Evolutionary conservation across 2,113 vertebrate species (phyloP), one percentile per base, ranked within the genome.

Genomic region (Nothobranchius kuhntae): DNA sequence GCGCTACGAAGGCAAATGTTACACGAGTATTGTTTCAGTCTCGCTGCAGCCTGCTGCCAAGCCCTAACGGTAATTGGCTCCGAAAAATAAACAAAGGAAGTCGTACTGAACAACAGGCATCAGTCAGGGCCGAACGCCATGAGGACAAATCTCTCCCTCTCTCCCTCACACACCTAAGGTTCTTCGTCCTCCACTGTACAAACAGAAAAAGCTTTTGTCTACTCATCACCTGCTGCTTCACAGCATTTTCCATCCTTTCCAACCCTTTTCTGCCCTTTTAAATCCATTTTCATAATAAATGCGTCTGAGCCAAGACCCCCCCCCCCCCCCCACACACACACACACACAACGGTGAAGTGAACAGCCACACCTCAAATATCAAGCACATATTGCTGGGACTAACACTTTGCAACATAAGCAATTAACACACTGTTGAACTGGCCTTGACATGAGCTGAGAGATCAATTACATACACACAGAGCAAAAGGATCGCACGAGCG

Each of bases 391-490:
- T 48, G 61, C 67, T 13, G 60, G 66, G 72, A 71, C 76, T 45
- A 51, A 80, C 69, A 13, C 81, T 76, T 68, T 75, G 85, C 54
- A 82, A 78, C 73, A 78, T 73, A 71, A 73, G 77, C 77, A 81
- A 87, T 85, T 85, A 88, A 76, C 83, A 86, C 78, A 66, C 53
- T 71, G 72, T 55, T 79, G 72, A 81, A 75, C 52, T 7, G 58
- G 83, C 64, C 71, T 81, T 82, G 77, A 85, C 78, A 86, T 73
- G 72, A 81, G 75, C 81, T 13, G 52, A 51, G 68, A 68, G 79
- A 80, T 83, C 79, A 76, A 72, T 80, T 77, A 82, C 85, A 86
- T 58, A 75, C 60, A 81, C 73, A 78, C 17, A 58, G 65, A 74
- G 73, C 69, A 64, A 75, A 40, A 68, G 58, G 74, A 80, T 76